Evolutionary conservation across 2,113 vertebrate genomes (phyloP).

Genomic region (Cromileptes altivelis): DNA sequence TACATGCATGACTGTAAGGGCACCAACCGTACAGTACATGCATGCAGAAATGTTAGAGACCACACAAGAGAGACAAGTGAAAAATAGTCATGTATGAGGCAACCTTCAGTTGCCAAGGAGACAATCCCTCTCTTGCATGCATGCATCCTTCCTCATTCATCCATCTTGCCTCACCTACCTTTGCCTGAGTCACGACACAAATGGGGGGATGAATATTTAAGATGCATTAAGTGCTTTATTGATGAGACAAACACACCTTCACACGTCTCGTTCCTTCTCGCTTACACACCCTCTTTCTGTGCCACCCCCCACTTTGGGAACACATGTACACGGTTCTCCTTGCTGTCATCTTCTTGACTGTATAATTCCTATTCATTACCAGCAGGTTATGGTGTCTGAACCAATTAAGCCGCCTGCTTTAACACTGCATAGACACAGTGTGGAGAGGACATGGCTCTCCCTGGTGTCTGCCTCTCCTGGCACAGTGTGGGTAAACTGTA

Average conservation of each 20-base stretch:
- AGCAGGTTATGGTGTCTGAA: constrained; percentile 44
- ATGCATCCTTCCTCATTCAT: constrained; percentile 24
- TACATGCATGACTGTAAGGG: not conserved
- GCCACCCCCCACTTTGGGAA: not conserved
- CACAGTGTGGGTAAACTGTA: not conserved
- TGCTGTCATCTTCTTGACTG: constrained; percentile 19
- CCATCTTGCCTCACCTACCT: constrained; percentile 30
- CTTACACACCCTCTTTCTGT: not conserved
- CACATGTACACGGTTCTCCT: constrained; percentile 4
- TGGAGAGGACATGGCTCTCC: not conserved
- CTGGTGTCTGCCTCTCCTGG: not conserved
- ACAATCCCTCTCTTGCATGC: constrained; percentile 34
- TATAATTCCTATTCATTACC: constrained; percentile 46
- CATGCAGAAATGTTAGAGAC: not conserved
- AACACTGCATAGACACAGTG: not conserved
- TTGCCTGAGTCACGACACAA: constrained; percentile 29
- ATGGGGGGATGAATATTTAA: constrained; percentile 49
- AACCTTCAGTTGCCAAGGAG: constrained; percentile 58
- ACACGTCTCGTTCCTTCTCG: not conserved
- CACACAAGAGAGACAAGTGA: not conserved
- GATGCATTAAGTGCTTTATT: constrained; percentile 54
- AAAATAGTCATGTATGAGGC: constrained; percentile 4
- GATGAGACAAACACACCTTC: constrained; percentile 38
- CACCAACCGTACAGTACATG: too few species aligned
- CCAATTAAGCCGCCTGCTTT: constrained; percentile 37